A percentile compares a stretch with the other conserved stretches of the same genome.
Evolutionary conservation across 2,113 vertebrate genomes (phyloP).

Genomic region (Sapajus apella): DNA sequence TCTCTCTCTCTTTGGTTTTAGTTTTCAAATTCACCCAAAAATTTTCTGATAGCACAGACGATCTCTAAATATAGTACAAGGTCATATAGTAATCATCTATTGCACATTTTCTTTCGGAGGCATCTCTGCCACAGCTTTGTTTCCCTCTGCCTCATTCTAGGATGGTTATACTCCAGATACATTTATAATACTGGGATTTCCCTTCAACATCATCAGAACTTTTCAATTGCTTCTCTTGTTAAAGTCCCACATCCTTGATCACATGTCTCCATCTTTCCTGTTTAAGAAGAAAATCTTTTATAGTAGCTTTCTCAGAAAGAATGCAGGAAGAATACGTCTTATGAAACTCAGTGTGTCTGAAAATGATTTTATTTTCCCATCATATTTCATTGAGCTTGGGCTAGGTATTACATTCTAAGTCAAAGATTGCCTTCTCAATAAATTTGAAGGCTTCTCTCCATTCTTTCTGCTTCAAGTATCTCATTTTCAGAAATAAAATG

Average conservation of each 20-base stretch:
- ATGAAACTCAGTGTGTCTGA: background rate
- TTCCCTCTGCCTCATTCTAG: background rate
- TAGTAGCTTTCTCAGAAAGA: background rate
- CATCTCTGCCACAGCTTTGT: background rate
- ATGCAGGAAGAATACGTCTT: background rate
- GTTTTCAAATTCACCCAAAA: background rate
- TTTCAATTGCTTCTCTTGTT: background rate
- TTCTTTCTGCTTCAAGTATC: background rate
- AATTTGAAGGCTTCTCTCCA: background rate
- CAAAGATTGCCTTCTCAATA: background rate
- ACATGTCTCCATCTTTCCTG: background rate
- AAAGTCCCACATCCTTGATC: background rate
- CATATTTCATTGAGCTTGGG: background rate
- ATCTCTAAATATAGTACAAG: background rate
- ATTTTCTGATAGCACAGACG: background rate
- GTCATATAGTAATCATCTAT: background rate
- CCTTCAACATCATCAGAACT: background rate
- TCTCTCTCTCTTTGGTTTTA: background rate
- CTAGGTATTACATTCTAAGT: conserved; percentile 20
- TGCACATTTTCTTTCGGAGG: background rate
- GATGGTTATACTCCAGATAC: background rate
- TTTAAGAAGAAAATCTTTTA: background rate
- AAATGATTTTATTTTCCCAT: conserved; percentile 9
- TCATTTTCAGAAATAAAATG: background rate
- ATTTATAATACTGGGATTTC: background rate